A percentile compares a stretch with the other conserved stretches of the same genome.
Evolutionary conservation across 2,888 invertebrate genomes (phyloP).

Genomic region (Timema podura): DNA sequence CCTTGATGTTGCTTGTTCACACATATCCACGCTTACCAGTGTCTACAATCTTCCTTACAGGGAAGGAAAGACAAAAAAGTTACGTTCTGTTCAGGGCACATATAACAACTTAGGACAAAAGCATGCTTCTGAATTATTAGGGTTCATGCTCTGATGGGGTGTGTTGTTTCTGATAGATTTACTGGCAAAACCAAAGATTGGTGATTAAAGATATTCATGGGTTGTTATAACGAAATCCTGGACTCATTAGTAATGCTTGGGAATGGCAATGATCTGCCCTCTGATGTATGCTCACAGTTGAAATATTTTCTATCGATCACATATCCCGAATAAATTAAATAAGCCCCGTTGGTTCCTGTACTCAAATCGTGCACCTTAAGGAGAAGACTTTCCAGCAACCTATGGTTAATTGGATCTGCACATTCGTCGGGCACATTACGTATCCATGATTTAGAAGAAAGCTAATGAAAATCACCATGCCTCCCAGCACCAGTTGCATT

Average conservation of each 20-base stretch:
- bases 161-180: neutral
- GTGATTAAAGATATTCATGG: neutral
- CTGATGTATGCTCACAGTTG: neutral
- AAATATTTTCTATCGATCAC: constrained; percentile 1
- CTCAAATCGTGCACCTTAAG: neutral
- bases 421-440: neutral
- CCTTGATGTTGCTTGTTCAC: neutral
- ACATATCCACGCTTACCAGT: neutral
- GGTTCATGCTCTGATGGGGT: neutral
- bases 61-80: neutral
- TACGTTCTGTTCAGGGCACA: neutral
- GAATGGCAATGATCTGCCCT: neutral
- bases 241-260: neutral
- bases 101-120: neutral
- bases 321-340: neutral
- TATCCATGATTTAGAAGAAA: neutral
- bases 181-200: neutral
- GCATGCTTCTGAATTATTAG: neutral
- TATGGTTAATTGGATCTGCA: neutral
- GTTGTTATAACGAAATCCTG: neutral
- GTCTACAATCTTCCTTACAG: neutral
- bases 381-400: neutral
- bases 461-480: neutral
- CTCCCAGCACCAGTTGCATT: neutral
- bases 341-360: constrained; percentile 4